phyloP scores from a whole-genome alignment of 1,140 invertebrate species.

The Argopecten irradians region DNA sequence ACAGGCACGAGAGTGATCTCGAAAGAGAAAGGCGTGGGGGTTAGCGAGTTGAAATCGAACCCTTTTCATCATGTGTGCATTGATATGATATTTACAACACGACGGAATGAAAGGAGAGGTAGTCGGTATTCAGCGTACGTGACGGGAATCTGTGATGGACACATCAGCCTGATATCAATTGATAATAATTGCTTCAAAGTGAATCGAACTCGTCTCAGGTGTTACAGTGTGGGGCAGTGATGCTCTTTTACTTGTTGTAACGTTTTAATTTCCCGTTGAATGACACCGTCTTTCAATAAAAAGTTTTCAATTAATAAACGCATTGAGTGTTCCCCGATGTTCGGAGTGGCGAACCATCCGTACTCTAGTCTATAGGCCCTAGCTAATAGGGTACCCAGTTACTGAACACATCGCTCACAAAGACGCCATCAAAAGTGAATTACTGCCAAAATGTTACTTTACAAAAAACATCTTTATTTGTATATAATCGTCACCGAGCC shows the following conservation, averaged over 20 bases:
- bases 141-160: conserved; percentile 38
- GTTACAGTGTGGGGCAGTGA: conserved; percentile 20
- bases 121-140: conserved; percentile 28
- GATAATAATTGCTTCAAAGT: conserved; percentile 28
- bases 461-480: not conserved
- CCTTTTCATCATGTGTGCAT: conserved; percentile 30
- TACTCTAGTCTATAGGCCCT: not conserved
- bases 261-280: conserved; percentile 21
- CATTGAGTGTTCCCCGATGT: not conserved
- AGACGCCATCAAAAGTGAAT: not conserved
- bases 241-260: conserved; percentile 22
- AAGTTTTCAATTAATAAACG: conserved; percentile 19
- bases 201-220: conserved; percentile 29
- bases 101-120: conserved; percentile 23
- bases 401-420: not conserved
- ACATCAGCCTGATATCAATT: conserved; percentile 27
- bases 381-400: not conserved
- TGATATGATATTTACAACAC: conserved; percentile 29
- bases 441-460: not conserved
- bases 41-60: conserved; percentile 54
- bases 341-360: not conserved
- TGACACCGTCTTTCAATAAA: conserved; percentile 21
- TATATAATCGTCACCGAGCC: not conserved
- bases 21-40: conserved; percentile 29
- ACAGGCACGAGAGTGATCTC: conserved; percentile 27